Conservation (phyloP, 2,888 invertebrate genomes). For the Platynereis dumerilii region DNA sequence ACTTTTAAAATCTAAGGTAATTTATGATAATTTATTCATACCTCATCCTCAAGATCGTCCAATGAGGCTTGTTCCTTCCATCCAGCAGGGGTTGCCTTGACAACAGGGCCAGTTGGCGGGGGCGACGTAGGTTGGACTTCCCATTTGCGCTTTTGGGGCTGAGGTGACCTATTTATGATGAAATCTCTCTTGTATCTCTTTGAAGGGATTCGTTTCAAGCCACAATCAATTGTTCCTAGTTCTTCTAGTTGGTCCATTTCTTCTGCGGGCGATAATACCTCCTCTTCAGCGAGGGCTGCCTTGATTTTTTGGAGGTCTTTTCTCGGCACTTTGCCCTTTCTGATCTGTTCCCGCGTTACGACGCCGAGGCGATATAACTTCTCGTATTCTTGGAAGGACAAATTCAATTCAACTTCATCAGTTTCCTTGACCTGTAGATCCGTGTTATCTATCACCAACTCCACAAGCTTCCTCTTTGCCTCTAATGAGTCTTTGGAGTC, state of each 20-base stretch:
- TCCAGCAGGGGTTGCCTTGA: conserved; percentile 24
- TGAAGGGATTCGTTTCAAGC: conserved; percentile 47
- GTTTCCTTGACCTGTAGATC: background rate
- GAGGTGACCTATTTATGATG: conserved; percentile 37
- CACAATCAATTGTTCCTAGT: conserved; percentile 37
- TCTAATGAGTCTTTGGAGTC: background rate
- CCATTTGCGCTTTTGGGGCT: conserved; percentile 7
- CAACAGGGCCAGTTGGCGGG: conserved; percentile 9
- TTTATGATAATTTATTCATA: conserved; percentile 4
- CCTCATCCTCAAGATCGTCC: conserved; percentile 21
- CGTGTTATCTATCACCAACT: background rate
- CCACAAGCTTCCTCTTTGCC: conserved; percentile 2
- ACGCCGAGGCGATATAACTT: conserved; percentile 21
- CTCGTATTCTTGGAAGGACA: conserved; percentile 31
- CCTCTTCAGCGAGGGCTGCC: conserved; percentile 7
- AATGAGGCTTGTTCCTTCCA: conserved; percentile 9
- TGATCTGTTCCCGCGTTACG: conserved; percentile 25
- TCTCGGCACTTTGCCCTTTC: conserved; percentile 19
- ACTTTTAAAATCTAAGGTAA: too few relatives aligned
- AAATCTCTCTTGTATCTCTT: conserved; percentile 50
- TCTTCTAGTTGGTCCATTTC: conserved; percentile 15
- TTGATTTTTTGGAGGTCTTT: conserved; percentile 14
- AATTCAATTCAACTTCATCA: conserved; percentile 26
- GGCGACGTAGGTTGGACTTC: conserved; percentile 8
- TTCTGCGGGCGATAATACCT: background rate